A percentile compares a stretch with the other conserved stretches of the same genome.
Conservation (phyloP, 2,113 vertebrate genomes). For the Anoura caudifer region DNA sequence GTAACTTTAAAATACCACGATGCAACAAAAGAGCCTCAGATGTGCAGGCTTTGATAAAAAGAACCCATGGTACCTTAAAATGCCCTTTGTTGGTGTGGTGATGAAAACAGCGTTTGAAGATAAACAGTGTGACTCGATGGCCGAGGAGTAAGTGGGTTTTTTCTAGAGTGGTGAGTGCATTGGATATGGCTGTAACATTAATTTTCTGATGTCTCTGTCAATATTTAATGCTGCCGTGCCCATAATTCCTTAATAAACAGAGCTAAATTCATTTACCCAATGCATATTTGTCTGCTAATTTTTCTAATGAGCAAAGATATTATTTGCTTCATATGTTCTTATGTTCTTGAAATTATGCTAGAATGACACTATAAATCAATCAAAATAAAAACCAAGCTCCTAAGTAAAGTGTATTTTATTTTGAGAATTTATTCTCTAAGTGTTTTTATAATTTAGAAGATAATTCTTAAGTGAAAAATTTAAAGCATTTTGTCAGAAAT, state of each 20-base stretch:
- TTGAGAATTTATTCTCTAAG: not conserved
- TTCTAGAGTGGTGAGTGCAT: not conserved
- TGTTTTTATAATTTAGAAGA: conserved; percentile 19
- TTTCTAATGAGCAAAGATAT: conserved; percentile 17
- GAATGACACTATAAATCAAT: not conserved
- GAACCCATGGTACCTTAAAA: not conserved
- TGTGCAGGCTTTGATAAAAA: not conserved
- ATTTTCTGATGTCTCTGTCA: conserved; percentile 31
- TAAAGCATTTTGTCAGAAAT: conserved; percentile 32
- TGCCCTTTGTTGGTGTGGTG: conserved; percentile 16
- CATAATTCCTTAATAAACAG: not conserved
- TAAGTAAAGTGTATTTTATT: conserved; percentile 18
- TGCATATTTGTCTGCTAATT: not conserved
- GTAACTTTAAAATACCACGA: conserved; percentile 1
- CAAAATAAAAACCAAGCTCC: conserved; percentile 6
- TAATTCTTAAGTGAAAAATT: conserved; percentile 18
- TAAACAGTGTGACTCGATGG: conserved; percentile 2
- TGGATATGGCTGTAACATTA: not conserved
- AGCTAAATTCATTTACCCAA: conserved; percentile 48
- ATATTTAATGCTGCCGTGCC: not conserved
- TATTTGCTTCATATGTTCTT: conserved; percentile 17
- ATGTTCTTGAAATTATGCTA: conserved; percentile 21
- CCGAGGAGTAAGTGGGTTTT: not conserved
- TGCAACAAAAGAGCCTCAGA: conserved; percentile 14
- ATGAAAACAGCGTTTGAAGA: not conserved